Conservation (phyloP, 2,888 invertebrate genomes). For the Cryptus armator region DNA sequence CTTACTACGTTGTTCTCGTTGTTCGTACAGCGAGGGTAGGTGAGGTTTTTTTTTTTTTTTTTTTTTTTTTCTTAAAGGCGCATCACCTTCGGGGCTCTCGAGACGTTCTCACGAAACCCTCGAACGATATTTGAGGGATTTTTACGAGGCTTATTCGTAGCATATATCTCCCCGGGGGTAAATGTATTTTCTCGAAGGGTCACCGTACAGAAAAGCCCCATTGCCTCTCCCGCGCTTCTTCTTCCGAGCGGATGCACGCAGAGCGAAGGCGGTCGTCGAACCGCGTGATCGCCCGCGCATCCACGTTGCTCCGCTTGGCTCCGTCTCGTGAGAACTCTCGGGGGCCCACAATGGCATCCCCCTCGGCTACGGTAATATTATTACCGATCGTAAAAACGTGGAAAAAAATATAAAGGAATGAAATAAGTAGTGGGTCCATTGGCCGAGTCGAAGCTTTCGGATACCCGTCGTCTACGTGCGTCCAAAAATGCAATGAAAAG, state of each 20-base stretch:
- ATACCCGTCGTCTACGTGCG: neutral
- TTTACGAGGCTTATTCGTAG: constrained; percentile 55
- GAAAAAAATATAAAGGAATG: constrained; percentile 50
- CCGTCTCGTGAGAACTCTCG: constrained; percentile 57
- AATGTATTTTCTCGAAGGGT: constrained; percentile 40
- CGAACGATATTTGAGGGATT: constrained; percentile 43
- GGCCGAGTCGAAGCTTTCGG: neutral
- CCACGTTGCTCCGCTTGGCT: constrained; percentile 18
- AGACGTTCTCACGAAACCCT: constrained; percentile 55
- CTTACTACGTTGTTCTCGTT: constrained; percentile 24
- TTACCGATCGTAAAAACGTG: constrained; percentile 65
- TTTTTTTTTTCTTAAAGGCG: constrained; percentile 22
- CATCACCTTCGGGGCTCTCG: constrained; percentile 37
- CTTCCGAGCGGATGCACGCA: constrained; percentile 18
- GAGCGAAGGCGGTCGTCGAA: constrained; percentile 62
- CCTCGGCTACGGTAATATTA: constrained; percentile 53
- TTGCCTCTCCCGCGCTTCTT: neutral
- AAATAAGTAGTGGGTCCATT: constrained; percentile 50
- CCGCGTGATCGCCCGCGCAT: constrained; percentile 17
- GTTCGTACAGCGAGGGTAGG: neutral
- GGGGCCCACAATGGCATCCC: constrained; percentile 53
- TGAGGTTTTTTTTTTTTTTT: constrained; percentile 17
- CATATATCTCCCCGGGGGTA: constrained; percentile 25
- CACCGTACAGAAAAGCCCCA: constrained; percentile 39
- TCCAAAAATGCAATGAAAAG: neutral